Evolutionary conservation across 2,113 vertebrate genomes (phyloP).

Genomic region (Nerophis lumbriciformis): DNA sequence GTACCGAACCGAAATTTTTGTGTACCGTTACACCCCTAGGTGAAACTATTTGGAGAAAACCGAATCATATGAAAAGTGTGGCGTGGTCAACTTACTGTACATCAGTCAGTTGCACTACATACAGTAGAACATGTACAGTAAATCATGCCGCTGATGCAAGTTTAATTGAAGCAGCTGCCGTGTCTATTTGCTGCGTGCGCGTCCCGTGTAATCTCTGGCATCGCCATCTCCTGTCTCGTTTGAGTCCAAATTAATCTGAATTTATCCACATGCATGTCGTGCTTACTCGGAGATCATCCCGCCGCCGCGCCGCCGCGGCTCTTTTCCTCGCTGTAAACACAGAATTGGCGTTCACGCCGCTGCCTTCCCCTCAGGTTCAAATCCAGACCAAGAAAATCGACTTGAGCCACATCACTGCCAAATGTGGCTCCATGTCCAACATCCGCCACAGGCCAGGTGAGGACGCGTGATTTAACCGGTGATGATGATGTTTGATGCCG

Average conservation of each 20-base stretch:
- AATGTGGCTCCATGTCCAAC: conserved; percentile 92
- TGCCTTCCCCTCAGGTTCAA: conserved; percentile 73
- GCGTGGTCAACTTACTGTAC: neutral
- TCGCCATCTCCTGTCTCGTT: neutral
- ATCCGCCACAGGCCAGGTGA: conserved; percentile 90
- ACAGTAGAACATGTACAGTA: neutral
- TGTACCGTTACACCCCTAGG: too few relatives aligned
- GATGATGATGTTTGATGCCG: neutral
- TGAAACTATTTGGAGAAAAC: too few relatives aligned
- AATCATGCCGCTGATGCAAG: conserved; percentile 18
- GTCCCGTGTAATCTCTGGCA: neutral
- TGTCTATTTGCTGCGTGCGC: conserved; percentile 5
- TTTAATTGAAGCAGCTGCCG: conserved; percentile 33
- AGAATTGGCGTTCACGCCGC: neutral
- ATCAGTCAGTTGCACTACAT: neutral
- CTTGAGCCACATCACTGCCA: conserved; percentile 88
- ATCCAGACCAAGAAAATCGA: conserved; percentile 94
- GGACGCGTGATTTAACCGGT: neutral
- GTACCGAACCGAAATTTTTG: too few relatives aligned
- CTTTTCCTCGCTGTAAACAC: neutral
- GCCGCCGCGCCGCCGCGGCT: neutral
- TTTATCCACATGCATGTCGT: conserved; percentile 5
- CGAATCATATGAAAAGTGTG: too few relatives aligned
- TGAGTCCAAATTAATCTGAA: conserved; percentile 1
- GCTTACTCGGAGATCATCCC: conserved; percentile 5